A percentile compares a stretch with the other conserved stretches of the same genome.
phyloP scores from a whole-genome alignment of 1,140 invertebrate genomes.

The Leptoteleia sp. region DNA sequence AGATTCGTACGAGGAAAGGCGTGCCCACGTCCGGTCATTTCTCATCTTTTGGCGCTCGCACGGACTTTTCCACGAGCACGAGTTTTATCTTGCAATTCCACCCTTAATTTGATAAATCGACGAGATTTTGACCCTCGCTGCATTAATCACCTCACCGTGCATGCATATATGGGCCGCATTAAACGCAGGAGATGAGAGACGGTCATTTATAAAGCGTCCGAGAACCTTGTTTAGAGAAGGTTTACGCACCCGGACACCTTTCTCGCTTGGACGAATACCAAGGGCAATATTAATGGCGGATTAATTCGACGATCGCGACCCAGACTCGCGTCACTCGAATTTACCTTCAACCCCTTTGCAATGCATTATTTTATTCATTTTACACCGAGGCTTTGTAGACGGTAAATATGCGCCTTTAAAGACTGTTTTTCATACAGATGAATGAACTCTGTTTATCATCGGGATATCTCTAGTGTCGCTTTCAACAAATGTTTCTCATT shows the following conservation, averaged over 20 bases:
- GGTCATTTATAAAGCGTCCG: constrained; percentile 79
- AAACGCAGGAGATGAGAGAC: constrained; percentile 67
- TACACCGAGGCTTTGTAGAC: constrained; percentile 17
- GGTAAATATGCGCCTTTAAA: constrained; percentile 25
- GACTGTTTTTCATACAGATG: constrained; percentile 9
- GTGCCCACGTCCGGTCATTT: constrained; percentile 69
- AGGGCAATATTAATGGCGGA: constrained; percentile 79
- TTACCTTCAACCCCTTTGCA: constrained; percentile 51
- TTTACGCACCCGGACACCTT: constrained; percentile 78
- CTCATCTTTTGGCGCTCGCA: constrained; percentile 65
- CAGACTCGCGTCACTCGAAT: constrained; percentile 49
- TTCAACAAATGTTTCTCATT: no score
- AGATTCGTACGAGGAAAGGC: constrained; percentile 61
- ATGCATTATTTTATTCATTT: constrained; percentile 50
- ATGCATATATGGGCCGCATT: constrained; percentile 81
- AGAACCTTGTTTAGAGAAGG: constrained; percentile 79
- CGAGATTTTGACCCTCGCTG: constrained; percentile 77
- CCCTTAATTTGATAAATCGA: constrained; percentile 82
- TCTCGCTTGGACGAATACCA: constrained; percentile 69
- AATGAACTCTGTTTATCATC: no score
- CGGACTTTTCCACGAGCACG: constrained; percentile 77
- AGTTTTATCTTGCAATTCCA: constrained; percentile 80
- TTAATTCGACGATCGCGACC: constrained; percentile 78
- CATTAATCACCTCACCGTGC: constrained; percentile 79
- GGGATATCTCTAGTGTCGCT: no score